These are phyloP conservation scores for Acrocephalus arundinaceus DNA, from an alignment of 2,113 vertebrate genomes.

Conservation along the genomic window DNA sequence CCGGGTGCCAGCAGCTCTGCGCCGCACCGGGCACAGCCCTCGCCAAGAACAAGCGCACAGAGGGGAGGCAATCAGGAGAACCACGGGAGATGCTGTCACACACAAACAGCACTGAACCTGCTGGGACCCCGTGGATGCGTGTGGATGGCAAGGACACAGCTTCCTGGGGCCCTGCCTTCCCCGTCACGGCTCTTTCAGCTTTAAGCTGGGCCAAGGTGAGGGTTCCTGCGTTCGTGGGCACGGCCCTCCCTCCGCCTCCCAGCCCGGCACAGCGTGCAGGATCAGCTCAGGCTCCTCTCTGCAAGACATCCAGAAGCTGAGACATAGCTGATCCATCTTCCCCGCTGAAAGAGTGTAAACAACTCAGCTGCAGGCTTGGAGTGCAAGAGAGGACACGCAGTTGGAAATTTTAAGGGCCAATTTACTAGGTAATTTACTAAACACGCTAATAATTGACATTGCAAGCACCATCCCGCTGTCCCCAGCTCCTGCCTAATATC, in stretches of 20 bases:
- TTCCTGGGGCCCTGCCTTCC: neutral
- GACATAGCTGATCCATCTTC: neutral
- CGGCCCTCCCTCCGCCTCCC: neutral
- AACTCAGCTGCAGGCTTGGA: slow-evolving; percentile 10
- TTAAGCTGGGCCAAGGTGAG: neutral
- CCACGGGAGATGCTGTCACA: neutral
- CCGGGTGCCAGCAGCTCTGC: neutral
- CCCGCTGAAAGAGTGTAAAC: slow-evolving; percentile 7
- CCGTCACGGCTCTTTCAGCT: neutral
- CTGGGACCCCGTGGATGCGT: neutral
- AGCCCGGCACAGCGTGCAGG: neutral
- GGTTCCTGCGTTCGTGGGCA: rapidly evolving
- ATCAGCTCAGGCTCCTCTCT: neutral
- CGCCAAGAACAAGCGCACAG: neutral
- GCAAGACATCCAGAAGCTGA: neutral
- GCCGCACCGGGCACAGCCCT: neutral
- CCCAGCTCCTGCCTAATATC: slow-evolving; percentile 23
- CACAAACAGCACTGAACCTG: neutral
- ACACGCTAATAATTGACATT: slow-evolving; percentile 65
- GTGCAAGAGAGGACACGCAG: slow-evolving; percentile 55
- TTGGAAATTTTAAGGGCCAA: slow-evolving; percentile 70
- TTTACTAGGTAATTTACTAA: slow-evolving; percentile 76
- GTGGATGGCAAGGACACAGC: neutral
- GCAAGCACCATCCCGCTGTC: slow-evolving; percentile 34
- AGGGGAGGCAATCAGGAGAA: neutral